phyloP scores from a whole-genome alignment of 2,888 invertebrate genomes.

The Tribolium freemani region DNA sequence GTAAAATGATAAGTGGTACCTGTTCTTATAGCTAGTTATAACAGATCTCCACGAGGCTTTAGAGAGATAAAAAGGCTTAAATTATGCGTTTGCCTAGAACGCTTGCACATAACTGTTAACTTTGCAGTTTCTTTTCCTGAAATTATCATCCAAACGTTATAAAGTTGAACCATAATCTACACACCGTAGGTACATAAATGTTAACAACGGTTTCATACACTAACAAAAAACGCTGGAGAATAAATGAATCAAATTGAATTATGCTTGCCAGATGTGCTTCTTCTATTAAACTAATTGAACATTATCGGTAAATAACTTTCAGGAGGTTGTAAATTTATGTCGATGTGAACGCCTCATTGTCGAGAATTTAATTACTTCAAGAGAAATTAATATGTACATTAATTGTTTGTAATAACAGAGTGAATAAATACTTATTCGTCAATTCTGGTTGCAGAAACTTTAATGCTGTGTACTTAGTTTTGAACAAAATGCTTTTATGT shows the following conservation, averaged over 20 bases:
- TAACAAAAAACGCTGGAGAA: not conserved
- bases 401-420: no score
- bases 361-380: no score
- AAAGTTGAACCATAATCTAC: not conserved
- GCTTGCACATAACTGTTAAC: constrained; percentile 37
- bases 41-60: constrained; percentile 4
- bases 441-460: not conserved
- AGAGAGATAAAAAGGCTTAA: constrained; percentile 13
- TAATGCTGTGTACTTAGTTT: not conserved
- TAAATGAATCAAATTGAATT: not conserved
- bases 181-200: not conserved
- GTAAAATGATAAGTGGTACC: constrained; percentile 12
- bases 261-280: not conserved
- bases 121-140: constrained; percentile 23
- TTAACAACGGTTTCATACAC: not conserved
- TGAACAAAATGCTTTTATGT: not conserved
- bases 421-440: no score
- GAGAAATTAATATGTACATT: no score
- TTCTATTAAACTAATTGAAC: not conserved
- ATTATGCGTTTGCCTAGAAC: constrained; percentile 21
- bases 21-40: not conserved
- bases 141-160: constrained; percentile 13
- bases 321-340: not conserved
- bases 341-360: no score
- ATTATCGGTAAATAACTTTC: not conserved